Evolutionary conservation across 2,113 vertebrate species (phyloP), one percentile per base, ranked within the genome.

Genomic region (Toxostoma redivivum): DNA sequence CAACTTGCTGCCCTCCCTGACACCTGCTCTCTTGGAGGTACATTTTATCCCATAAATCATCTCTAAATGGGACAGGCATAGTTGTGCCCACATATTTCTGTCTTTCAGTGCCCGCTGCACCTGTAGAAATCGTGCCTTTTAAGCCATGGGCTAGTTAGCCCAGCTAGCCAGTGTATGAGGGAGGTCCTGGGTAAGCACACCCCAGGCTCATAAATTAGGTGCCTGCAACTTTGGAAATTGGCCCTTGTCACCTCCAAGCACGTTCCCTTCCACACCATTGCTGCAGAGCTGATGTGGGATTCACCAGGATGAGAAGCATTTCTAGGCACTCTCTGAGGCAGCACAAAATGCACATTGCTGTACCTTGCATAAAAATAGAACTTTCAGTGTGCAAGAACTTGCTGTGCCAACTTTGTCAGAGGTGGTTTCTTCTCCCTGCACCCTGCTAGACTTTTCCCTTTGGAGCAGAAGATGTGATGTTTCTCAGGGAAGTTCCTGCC

Each of bases 201-300:
- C 53, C 91, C 53, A 10, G 15, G 16, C 74, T 94, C 84, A 70
- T 91, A 95, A 95, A 95, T 91, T 96, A 93, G 79, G 51, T n/a
- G 67, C 50, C 79, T 47, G 87, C 79, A 83, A 56, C 79, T 93
- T 96, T 93, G 82, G 92, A 95, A 95, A 96, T 86, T 73, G 86
- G 89, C 70, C 81, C 81, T 22, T 90, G 64, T 87, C 76, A 79
- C 86, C 92, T 92, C 85, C 58, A 16, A 69, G 81, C 90, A 93
- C 47, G 38, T 66, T 83, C 86, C 81, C 78, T 92, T 95, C 70
- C 88, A 81, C 71, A 48, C 64, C 64, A 56, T 18, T 24, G 37
- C 71, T 88, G 67, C 40, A 38, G 81, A 78, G 84, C 92, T 54
- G 35, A 10, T 69, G 42, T 0, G 21, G 78, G 79, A 62, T 23